These are phyloP conservation scores for Xiphorhynchus erythropygius DNA, from an alignment of 2,797 vertebrate species.

Conservation along the genomic window DNA sequence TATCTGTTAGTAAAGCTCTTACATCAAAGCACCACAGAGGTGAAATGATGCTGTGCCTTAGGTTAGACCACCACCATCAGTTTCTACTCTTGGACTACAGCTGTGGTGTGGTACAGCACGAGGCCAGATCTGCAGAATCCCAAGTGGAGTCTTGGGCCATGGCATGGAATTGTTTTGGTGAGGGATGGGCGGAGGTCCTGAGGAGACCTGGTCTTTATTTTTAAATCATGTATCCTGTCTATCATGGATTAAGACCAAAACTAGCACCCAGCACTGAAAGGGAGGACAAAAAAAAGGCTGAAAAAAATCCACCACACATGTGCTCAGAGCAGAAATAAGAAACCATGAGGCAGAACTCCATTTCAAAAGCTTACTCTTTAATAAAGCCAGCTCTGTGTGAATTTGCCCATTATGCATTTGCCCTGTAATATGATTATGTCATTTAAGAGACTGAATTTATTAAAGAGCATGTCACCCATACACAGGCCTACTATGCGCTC, in stretches of 20 bases:
- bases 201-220: not conserved
- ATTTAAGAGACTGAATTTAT: not conserved
- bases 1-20: not conserved
- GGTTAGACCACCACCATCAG: not conserved
- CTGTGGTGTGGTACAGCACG: accelerated
- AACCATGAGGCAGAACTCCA: not conserved
- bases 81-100: not conserved
- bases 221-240: not conserved
- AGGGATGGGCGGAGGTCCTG: not conserved
- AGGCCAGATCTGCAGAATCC: not conserved
- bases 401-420: not conserved
- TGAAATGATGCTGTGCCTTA: not conserved
- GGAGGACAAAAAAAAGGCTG: not conserved
- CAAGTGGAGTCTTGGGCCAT: too few species aligned
- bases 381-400: not conserved
- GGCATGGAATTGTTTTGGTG: not conserved
- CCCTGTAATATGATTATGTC: not conserved
- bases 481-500: not conserved
- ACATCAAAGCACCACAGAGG: not conserved
- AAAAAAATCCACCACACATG: not conserved
- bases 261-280: not conserved
- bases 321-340: not conserved
- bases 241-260: not conserved
- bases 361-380: not conserved
- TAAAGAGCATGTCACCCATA: not conserved